phyloP scores from a whole-genome alignment of 2,797 vertebrate species.

The Peromyscus eremicus region DNA sequence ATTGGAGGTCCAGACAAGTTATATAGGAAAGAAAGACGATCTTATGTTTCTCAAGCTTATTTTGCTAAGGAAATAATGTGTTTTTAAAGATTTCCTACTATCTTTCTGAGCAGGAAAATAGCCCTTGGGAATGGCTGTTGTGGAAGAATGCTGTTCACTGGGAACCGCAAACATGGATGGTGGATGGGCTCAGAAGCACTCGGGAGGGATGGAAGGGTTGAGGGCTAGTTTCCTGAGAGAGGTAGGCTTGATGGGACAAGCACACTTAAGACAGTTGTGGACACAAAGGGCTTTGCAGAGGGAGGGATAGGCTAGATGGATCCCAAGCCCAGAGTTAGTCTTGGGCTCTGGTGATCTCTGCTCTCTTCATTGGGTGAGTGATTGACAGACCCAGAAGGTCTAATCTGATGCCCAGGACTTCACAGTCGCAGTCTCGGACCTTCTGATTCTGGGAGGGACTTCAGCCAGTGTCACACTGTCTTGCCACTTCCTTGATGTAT shows the following conservation, averaged over 20 bases:
- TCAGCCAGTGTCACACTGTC: background rate
- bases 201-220: background rate
- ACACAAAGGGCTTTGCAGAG: background rate
- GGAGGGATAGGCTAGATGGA: background rate
- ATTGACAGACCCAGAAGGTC: background rate
- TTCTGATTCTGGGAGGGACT: background rate
- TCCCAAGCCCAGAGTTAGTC: background rate
- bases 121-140: background rate
- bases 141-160: background rate
- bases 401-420: background rate
- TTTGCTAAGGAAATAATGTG: background rate
- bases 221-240: background rate
- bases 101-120: background rate
- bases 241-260: background rate
- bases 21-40: slow-evolving; percentile 22
- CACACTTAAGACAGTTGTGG: background rate
- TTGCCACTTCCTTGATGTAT: background rate
- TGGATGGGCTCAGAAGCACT: background rate
- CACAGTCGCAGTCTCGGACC: background rate
- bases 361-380: background rate
- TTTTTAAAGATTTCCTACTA: slow-evolving; percentile 19
- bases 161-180: background rate
- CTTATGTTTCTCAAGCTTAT: slow-evolving; percentile 43
- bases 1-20: slow-evolving; percentile 38
- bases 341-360: background rate